Evolutionary conservation across 2,797 vertebrate species (phyloP).

Genomic region (Neosilurus mollespiculum): DNA sequence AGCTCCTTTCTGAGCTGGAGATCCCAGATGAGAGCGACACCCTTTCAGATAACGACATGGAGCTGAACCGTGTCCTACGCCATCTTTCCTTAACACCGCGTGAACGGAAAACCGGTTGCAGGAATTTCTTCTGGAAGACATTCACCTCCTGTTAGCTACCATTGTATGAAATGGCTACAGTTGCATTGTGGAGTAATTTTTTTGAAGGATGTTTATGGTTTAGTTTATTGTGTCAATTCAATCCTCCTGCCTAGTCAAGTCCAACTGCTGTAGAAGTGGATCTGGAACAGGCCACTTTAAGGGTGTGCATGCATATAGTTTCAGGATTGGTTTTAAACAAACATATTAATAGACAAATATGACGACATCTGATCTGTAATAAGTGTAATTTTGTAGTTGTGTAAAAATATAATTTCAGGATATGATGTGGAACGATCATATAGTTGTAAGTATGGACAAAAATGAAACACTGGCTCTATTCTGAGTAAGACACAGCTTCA

Average conservation of each 20-base stretch:
- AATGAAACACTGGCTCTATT: not conserved
- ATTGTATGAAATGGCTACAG: too few relatives aligned
- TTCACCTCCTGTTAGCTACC: conserved; percentile 75
- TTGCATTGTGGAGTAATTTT: not conserved
- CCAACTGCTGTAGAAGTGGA: not conserved
- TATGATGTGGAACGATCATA: not conserved
- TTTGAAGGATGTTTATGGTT: not conserved
- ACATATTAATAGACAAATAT: not conserved
- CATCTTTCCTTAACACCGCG: conserved; percentile 69
- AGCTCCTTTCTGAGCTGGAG: conserved; percentile 59
- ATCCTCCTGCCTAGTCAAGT: not conserved
- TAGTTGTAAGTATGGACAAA: not conserved
- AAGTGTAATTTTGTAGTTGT: not conserved
- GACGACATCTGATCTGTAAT: not conserved
- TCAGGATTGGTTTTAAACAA: not conserved
- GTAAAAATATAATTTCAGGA: not conserved
- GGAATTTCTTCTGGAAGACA: conserved; percentile 82
- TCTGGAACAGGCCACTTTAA: not conserved
- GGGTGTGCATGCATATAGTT: not conserved
- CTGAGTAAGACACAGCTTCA: not conserved
- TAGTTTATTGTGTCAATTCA: not conserved
- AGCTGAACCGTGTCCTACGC: conserved; percentile 59
- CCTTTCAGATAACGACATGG: conserved; percentile 51
- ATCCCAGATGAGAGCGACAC: conserved; percentile 34
- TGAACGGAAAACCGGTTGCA: conserved; percentile 77